Conservation (phyloP, 2,113 vertebrate species). For the Aramus guarauna region DNA sequence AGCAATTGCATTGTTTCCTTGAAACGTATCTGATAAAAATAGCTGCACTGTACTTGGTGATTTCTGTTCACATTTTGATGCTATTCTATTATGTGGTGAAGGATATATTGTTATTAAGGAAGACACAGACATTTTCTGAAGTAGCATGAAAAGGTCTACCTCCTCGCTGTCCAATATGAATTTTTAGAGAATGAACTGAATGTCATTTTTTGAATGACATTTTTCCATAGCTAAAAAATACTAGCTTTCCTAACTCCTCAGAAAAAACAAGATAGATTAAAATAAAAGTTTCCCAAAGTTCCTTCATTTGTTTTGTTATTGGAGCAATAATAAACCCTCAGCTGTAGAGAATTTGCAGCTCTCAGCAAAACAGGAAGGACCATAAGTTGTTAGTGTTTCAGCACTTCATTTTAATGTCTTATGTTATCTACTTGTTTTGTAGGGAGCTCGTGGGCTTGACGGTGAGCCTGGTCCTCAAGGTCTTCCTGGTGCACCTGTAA, state of each 20-base stretch:
- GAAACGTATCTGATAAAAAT: background rate
- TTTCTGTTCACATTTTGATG: background rate
- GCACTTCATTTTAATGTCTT: background rate
- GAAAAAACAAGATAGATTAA: background rate
- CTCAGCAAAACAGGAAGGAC: background rate
- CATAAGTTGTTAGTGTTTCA: background rate
- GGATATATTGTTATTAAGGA: background rate
- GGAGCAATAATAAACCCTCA: background rate
- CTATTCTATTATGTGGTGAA: background rate
- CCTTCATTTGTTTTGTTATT: background rate
- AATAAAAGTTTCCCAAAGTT: background rate
- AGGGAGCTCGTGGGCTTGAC: conserved; percentile 90
- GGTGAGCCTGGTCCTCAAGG: conserved; percentile 89
- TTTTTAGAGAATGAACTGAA: background rate
- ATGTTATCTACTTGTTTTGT: background rate
- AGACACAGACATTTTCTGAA: background rate
- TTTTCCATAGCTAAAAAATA: background rate
- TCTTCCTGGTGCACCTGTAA: conserved; percentile 86
- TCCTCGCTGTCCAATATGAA: accelerated
- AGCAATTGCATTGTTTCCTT: background rate
- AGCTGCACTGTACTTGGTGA: background rate
- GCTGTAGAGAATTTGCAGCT: background rate
- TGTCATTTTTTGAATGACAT: background rate
- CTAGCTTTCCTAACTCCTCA: background rate
- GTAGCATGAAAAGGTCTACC: background rate